phyloP scores from a whole-genome alignment of 2,888 invertebrate genomes.

The Ophioninae sp. region DNA sequence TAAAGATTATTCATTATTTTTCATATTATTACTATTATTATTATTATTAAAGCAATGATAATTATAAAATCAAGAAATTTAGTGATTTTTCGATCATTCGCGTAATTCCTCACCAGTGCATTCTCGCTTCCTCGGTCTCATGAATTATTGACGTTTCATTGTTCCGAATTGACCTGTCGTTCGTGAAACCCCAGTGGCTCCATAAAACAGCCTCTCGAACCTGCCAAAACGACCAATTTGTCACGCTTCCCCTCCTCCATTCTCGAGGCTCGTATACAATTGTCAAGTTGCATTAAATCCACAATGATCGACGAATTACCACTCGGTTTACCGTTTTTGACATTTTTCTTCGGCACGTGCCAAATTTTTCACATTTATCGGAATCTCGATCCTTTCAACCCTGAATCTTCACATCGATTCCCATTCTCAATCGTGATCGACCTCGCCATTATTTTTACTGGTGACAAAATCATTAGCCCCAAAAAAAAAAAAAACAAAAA shows the following conservation, averaged over 20 bases:
- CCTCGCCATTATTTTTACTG: too few species aligned
- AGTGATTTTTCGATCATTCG: neutral
- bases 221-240: constrained; percentile 42
- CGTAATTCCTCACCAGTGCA: too few species aligned
- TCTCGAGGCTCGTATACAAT: neutral
- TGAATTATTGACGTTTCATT: neutral
- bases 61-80: constrained; percentile 12
- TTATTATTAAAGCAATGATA: too few species aligned
- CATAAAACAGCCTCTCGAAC: constrained; percentile 45
- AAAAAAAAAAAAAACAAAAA: too few species aligned
- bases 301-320: constrained; percentile 31
- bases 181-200: constrained; percentile 3
- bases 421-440: constrained; percentile 59
- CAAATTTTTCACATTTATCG: too few species aligned
- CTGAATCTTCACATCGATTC: constrained; percentile 49
- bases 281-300: constrained; percentile 32
- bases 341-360: constrained; percentile 1
- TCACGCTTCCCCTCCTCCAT: neutral
- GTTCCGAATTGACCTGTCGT: constrained; percentile 13
- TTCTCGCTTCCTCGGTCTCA: neutral
- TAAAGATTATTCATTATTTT: too few species aligned
- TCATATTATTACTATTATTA: too few species aligned
- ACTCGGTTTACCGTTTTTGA: neutral
- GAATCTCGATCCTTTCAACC: too few species aligned
- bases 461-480: too few species aligned